Base-by-base conservation (phyloP, 1,140 invertebrate species). In the Cydia amplana region DNA sequence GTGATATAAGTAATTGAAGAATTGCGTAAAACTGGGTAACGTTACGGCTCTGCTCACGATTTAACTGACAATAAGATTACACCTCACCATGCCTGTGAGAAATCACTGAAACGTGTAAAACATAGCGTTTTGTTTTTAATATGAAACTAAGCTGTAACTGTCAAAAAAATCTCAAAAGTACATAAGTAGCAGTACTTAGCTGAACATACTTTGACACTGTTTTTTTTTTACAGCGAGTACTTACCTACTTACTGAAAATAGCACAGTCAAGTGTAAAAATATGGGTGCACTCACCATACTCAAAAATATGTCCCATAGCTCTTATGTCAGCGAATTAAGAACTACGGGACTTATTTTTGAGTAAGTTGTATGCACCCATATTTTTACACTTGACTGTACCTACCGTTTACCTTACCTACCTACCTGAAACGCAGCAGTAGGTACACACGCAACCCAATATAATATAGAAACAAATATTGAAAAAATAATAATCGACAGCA, bases 1-100 rank as follows among this genome's bases (percentile, higher is more conserved):
- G 25, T 65, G 60, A 65, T 65, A 65, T 65, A 16, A 65, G 36
- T 65, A 16, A 65, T 65, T 65, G 23, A n/a, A 23, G 0, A 65
- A n/a, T 40, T n/a, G 65, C 65, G 36, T 16, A 20, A 40, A 67
- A 18, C n/a, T 70, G 18, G 10, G 20, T 70, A 36, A 36, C 65
- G 32, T 40, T 36, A n/a, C 28, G 28, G 6, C 49, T 18, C 49
- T 51, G 16, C 49, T 70, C 6, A 36, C 32, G 32, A 70, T 40
- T 60, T 60, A 60, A 20, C 20, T 60, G 20, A 36, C 65, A 70
- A 40, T 18, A 43, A 40, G 16, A 70, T 18, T 70, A 18, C 20
- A 55, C 51, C 51, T 20, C n/a, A 23, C 23, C 2, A 60, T 43
- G 14, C 12, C 2, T 43, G 0, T 43, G 43, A 3, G 18, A 23